Evolutionary conservation across 2,888 invertebrate species (phyloP), one percentile per base, ranked within the genome.

Genomic region (Acleris holmiana): DNA sequence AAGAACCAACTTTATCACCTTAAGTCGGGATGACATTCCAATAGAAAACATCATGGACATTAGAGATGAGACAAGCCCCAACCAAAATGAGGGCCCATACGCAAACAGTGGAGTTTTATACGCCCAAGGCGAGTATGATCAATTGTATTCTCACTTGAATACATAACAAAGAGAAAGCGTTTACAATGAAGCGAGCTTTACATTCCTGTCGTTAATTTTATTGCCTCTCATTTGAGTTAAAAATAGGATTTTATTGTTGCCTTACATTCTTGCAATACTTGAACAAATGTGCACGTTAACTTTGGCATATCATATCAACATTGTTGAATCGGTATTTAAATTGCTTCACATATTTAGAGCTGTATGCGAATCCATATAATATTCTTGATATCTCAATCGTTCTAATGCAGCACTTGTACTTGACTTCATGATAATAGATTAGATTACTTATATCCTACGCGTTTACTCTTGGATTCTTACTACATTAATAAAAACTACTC

Each of bases 101-200:
- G 61, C 59, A 4, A 66, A 54, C 21, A 72, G 76, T 50, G 67
- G 67, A 54, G 69, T 71, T 21, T 29, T 60, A 13, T 49, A 47
- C 35, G 54, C 48, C 5, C 50, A 53, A 54, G n/a, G 54, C 4
- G 53, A 58, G 50, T 59, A 54, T 44, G 64, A 64, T 41, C 59
- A 54, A 44, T 19, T 54, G 13, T 64, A 64, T 53, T 64, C 64
- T 18, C 48, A 59, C 29, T 50, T 25, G 40, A 47, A 17, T 18
- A 47, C 19, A 17, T 50, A 50, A 44, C 44, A 44, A 44, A 44
- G 44, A 44, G 44, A 44, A 44, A 51, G 51, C 35, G 29, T 44
- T 19, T 29, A 51, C 29, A 29, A 51, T 29, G 13, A n/a, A 51
- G 18, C 35, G 35, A 51, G 51, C 29, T 53, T 47, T 29, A 7